Conservation (phyloP, 2,888 invertebrate species). For the Muscina levida region DNA sequence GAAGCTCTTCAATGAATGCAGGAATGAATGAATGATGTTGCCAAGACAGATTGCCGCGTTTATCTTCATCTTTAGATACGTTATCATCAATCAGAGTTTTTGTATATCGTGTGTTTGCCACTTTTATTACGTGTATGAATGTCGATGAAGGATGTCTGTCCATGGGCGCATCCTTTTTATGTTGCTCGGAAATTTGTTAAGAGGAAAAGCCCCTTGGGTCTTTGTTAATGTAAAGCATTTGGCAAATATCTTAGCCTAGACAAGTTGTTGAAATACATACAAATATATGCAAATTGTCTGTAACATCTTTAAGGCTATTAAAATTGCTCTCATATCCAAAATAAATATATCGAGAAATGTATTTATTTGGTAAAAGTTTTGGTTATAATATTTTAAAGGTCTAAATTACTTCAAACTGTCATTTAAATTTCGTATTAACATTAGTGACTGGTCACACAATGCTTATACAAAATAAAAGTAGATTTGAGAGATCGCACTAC, state of each 20-base stretch:
- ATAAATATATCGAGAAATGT: no score
- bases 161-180: slow-evolving; percentile 49
- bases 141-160: slow-evolving; percentile 39
- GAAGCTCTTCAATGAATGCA: background rate
- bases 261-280: background rate
- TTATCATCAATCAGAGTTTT: slow-evolving; percentile 65
- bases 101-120: slow-evolving; percentile 47
- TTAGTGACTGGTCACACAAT: no score
- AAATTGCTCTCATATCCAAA: no score
- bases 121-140: slow-evolving; percentile 54
- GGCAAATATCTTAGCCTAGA: background rate
- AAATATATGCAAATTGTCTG: background rate
- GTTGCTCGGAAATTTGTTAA: slow-evolving; percentile 54
- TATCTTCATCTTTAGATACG: slow-evolving; percentile 58
- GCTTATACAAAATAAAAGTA: no score
- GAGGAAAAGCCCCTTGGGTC: slow-evolving; percentile 45
- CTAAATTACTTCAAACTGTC: no score
- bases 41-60: slow-evolving; percentile 63
- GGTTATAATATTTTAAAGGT: no score
- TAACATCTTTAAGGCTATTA: no score
- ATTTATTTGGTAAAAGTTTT: no score
- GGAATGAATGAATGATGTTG: slow-evolving; percentile 33
- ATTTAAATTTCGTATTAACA: no score
- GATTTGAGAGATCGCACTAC: no score
- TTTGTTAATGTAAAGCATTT: slow-evolving; percentile 31